Percentiles rank a stretch among this genome's conserved stretches.
phyloP scores from a whole-genome alignment of 2,888 invertebrate species.

The Tetrapedia diversipes region DNA sequence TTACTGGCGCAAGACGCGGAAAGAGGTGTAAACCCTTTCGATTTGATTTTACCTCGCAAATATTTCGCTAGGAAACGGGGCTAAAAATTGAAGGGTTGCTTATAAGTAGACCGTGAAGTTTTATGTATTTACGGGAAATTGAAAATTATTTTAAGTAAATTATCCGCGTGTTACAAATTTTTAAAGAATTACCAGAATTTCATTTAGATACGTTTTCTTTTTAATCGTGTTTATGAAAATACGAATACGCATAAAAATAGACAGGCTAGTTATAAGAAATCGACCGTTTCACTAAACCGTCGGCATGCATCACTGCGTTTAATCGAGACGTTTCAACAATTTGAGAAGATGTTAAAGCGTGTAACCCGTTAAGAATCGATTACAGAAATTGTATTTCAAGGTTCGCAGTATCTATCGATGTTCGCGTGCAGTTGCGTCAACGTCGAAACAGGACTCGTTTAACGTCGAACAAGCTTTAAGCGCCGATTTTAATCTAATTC shows the following conservation, averaged over 20 bases:
- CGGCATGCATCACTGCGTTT: not conserved
- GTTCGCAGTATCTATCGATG: not conserved
- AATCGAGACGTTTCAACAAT: too few relatives aligned
- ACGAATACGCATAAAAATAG: too few relatives aligned
- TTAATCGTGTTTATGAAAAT: too few relatives aligned
- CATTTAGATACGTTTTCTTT: too few relatives aligned
- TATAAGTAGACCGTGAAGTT: too few relatives aligned
- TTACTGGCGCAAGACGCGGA: not conserved
- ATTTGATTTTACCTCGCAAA: not conserved
- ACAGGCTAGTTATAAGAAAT: too few relatives aligned
- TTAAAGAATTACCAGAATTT: too few relatives aligned
- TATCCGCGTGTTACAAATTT: too few relatives aligned
- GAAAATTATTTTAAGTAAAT: too few relatives aligned
- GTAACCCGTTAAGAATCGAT: not conserved
- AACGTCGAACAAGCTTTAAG: not conserved
- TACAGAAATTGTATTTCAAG: not conserved
- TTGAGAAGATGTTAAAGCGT: constrained; percentile 2
- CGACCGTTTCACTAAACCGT: too few relatives aligned
- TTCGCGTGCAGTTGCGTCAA: not conserved
- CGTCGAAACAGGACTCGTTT: not conserved
- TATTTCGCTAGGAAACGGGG: not conserved
- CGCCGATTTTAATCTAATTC: constrained; percentile 34
- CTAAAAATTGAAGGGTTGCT: too few relatives aligned
- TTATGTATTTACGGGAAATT: too few relatives aligned
- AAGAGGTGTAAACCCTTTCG: not conserved